A percentile compares a stretch with the other conserved stretches of the same genome.
phyloP scores from a whole-genome alignment of 1,140 invertebrate genomes.

The Bombus terrestris region DNA sequence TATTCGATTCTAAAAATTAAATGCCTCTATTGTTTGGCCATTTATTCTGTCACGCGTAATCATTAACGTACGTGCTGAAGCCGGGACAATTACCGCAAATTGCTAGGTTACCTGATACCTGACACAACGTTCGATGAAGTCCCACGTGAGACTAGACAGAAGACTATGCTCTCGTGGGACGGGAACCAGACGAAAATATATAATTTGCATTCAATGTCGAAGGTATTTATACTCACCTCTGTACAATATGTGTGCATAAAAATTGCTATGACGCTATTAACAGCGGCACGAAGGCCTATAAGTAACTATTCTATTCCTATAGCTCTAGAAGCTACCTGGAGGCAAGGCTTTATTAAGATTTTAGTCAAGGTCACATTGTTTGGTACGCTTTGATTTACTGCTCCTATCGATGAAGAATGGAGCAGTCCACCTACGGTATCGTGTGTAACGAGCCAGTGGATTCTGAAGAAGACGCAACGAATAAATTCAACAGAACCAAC shows the following conservation, averaged over 20 bases:
- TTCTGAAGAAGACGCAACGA: slow-evolving; percentile 47
- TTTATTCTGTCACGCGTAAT: background rate
- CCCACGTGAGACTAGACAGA: slow-evolving; percentile 25
- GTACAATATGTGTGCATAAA: slow-evolving; percentile 31
- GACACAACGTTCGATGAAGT: slow-evolving; percentile 23
- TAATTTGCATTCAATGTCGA: slow-evolving; percentile 66
- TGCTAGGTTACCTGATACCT: background rate
- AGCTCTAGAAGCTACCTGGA: background rate
- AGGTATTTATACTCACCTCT: slow-evolving; percentile 15
- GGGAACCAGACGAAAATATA: slow-evolving; percentile 60
- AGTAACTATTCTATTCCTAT: background rate
- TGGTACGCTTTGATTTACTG: background rate
- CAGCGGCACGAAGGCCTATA: slow-evolving; percentile 18
- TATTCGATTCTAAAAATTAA: background rate
- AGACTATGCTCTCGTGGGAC: slow-evolving; percentile 50
- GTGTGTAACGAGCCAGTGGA: slow-evolving; percentile 41
- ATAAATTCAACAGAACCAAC: slow-evolving; percentile 38
- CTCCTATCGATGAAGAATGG: slow-evolving; percentile 27
- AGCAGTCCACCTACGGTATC: slow-evolving; percentile 24
- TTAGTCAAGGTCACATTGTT: background rate
- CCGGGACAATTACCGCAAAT: slow-evolving; percentile 24
- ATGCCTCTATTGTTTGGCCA: background rate
- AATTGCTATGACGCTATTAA: slow-evolving; percentile 46
- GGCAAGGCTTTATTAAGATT: slow-evolving; percentile 40
- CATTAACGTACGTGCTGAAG: slow-evolving; percentile 3